Evolutionary conservation across 2,113 vertebrate genomes (phyloP).

Genomic region (Oenanthe melanoleuca): DNA sequence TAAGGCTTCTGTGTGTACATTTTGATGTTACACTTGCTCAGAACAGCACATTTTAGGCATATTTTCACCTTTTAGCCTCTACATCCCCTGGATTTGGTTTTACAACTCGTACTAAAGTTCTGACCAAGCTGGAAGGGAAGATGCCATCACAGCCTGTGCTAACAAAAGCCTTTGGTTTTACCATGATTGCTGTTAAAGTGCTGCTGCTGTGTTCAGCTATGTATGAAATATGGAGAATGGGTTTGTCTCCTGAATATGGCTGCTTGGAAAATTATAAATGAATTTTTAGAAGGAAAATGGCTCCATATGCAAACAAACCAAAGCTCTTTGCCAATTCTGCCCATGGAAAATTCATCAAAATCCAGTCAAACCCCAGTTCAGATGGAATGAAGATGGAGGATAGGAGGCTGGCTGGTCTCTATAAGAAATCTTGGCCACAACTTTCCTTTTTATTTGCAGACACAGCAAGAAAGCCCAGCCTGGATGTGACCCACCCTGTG

Average conservation of each 20-base stretch:
- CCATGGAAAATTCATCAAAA: not conserved
- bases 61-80: not conserved
- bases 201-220: not conserved
- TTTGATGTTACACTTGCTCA: not conserved
- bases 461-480: not conserved
- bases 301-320: rapidly evolving
- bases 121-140: not conserved
- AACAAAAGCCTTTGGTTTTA: not conserved
- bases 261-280: not conserved
- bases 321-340: not conserved
- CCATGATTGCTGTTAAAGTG: not conserved
- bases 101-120: not conserved
- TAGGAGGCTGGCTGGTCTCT: not conserved
- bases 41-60: not conserved
- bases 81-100: not conserved
- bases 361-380: not conserved
- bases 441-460: not conserved
- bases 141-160: rapidly evolving
- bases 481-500: not conserved
- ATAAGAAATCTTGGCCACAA: rapidly evolving
- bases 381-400: not conserved
- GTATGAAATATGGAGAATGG: rapidly evolving
- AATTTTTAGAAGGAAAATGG: not conserved
- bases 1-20: not conserved
- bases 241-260: not conserved